A percentile compares a stretch with the other conserved stretches of the same genome.
phyloP scores from a whole-genome alignment of 2,113 vertebrate genomes.

The Calidris pugnax region DNA sequence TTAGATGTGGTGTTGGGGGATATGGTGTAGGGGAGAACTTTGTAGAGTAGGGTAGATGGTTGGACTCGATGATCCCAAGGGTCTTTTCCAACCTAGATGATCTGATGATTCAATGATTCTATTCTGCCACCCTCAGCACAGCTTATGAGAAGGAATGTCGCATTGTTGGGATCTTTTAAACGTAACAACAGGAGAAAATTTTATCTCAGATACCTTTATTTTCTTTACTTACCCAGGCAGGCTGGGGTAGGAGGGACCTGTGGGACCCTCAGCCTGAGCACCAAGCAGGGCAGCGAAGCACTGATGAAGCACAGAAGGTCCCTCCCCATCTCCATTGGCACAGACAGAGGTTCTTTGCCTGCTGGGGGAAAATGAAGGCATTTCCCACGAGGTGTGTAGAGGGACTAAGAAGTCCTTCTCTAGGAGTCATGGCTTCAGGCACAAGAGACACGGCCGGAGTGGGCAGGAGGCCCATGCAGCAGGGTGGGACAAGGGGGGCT shows the following conservation, averaged over 20 bases:
- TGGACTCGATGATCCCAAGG: too few species aligned
- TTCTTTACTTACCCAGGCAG: background rate
- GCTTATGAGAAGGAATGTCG: background rate
- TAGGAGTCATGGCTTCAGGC: background rate
- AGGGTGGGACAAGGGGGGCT: rapidly evolving
- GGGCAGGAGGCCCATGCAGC: background rate
- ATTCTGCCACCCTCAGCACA: rapidly evolving
- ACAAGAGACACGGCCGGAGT: rapidly evolving
- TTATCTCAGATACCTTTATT: rapidly evolving
- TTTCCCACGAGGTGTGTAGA: rapidly evolving
- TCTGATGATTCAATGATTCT: too few species aligned
- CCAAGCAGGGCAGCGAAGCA: rapidly evolving
- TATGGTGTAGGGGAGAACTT: too few species aligned
- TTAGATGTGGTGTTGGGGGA: too few species aligned
- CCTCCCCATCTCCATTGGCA: rapidly evolving
- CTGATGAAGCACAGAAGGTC: background rate
- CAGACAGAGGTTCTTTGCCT: background rate
- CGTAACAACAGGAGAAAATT: background rate
- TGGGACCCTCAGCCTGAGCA: rapidly evolving
- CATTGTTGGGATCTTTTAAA: background rate
- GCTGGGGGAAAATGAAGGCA: rapidly evolving
- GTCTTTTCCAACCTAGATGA: too few species aligned
- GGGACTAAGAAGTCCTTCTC: rapidly evolving
- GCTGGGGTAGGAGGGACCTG: background rate
- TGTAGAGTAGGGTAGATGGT: too few species aligned